These are phyloP conservation scores for Mus pahari DNA, from an alignment of 2,113 vertebrate species.

Conservation along the genomic window DNA sequence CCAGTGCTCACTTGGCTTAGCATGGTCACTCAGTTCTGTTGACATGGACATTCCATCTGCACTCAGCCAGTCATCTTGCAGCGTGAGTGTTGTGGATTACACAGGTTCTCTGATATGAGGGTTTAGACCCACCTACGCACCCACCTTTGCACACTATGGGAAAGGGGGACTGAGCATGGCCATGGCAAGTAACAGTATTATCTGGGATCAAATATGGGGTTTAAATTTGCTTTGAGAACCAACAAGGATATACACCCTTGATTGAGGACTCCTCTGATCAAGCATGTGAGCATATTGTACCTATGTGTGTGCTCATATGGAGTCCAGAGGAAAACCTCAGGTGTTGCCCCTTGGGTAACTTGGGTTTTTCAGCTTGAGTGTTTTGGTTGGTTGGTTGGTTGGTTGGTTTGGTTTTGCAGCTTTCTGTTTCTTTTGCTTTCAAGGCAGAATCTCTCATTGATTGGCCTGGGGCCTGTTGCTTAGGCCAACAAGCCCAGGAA, in stretches of 20 bases:
- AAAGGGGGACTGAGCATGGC: neutral
- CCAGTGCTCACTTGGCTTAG: constrained; percentile 28
- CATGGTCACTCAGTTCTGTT: neutral
- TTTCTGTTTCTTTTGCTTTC: neutral
- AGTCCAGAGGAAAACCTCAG: neutral
- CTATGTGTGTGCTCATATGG: too few relatives aligned
- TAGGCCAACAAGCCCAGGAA: neutral
- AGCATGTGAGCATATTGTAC: neutral
- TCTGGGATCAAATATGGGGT: neutral
- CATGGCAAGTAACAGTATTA: neutral
- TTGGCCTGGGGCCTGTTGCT: neutral
- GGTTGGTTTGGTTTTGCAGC: neutral
- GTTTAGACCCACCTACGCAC: neutral
- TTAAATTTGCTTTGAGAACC: neutral
- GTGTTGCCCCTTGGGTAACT: neutral
- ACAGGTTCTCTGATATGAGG: neutral
- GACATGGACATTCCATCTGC: neutral
- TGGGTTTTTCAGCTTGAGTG: neutral
- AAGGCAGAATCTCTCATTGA: neutral
- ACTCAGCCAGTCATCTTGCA: neutral
- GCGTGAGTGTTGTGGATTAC: neutral
- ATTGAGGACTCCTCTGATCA: neutral
- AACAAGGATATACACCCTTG: neutral
- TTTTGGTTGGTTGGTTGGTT: too few relatives aligned
- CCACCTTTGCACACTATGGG: neutral